phyloP scores from a whole-genome alignment of 1,140 invertebrate genomes.

The Lucilia cuprina region DNA sequence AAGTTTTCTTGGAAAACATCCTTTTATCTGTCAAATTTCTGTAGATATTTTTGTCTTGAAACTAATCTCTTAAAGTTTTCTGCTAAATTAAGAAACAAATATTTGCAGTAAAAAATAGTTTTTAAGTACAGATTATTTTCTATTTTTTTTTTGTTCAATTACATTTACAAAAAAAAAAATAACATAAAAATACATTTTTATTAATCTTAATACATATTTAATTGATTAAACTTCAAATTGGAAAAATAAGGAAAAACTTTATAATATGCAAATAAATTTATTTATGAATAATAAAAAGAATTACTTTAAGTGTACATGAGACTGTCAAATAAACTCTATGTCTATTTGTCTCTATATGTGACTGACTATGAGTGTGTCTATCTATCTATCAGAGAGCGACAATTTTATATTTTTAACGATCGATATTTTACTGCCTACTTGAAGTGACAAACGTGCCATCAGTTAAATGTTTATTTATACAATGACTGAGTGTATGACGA shows the following conservation, averaged over 20 bases:
- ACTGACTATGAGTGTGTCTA: neutral
- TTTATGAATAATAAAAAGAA: neutral
- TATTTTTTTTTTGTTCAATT: too few relatives aligned
- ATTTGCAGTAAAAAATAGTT: too few relatives aligned
- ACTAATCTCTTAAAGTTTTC: too few relatives aligned
- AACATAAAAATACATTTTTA: neutral
- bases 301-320: neutral
- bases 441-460: conserved; percentile 19
- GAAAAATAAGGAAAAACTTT: neutral
- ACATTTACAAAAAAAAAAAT: too few relatives aligned
- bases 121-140: too few relatives aligned
- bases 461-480: conserved; percentile 22
- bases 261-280: neutral
- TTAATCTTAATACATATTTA: neutral
- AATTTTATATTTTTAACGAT: conserved; percentile 33
- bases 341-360: neutral
- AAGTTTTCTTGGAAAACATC: too few relatives aligned
- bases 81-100: too few relatives aligned
- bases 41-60: too few relatives aligned
- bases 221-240: neutral
- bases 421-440: conserved; percentile 38
- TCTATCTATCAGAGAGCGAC: conserved; percentile 12
- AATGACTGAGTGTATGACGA: neutral
- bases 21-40: too few relatives aligned
- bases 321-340: neutral